Base-by-base conservation (phyloP, 2,888 invertebrate genomes). In the Aradus depressus region DNA sequence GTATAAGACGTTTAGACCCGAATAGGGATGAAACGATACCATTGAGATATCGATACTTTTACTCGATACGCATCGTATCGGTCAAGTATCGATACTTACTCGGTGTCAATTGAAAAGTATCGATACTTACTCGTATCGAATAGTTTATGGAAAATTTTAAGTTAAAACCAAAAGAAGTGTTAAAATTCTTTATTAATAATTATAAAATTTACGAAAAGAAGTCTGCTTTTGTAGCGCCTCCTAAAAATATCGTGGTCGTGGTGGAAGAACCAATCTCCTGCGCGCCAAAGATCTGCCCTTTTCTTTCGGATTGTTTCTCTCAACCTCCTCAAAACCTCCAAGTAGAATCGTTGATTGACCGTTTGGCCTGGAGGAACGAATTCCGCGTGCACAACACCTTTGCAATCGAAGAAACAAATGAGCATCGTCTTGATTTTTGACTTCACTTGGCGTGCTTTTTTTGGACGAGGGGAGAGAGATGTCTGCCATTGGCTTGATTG, bases 401-500 rank as follows among this genome's bases (percentile, higher is more conserved):
- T 32, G 31, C 18, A 34, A 44, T n/a, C n/a, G n/a, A n/a, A n/a
- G 16, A 34, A 44, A 21, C 32, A 18, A 44, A 21, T 44, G 2
- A 44, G 5, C 44, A 44, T 44, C 22, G 31, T 42, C 34, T 53
- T 53, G 18, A 53, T 37, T 23, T 55, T 55, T 14, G 44, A 53
- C 16, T 28, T 44, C 23, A 50, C 53, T 52, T 58, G 53, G 44
- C 54, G 53, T 45, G 54, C 55, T 45, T 57, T 58, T 51, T 56
- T 54, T 16, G 56, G 51, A 43, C 41, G 44, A 49, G 50, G 53
- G 23, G 39, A 50, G 10, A 8, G 21, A 41, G 51, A 10, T 25
- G 44, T 56, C 53, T 58, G 56, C 57, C 59, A 59, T 43, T 58
- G 57, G 28, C 54, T 55, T 45, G 53, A 60, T 38, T 60, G 56